Evolutionary conservation across 2,888 invertebrate species (phyloP), one percentile per base, ranked within the genome.

Genomic region (Lithophane ornitopus): DNA sequence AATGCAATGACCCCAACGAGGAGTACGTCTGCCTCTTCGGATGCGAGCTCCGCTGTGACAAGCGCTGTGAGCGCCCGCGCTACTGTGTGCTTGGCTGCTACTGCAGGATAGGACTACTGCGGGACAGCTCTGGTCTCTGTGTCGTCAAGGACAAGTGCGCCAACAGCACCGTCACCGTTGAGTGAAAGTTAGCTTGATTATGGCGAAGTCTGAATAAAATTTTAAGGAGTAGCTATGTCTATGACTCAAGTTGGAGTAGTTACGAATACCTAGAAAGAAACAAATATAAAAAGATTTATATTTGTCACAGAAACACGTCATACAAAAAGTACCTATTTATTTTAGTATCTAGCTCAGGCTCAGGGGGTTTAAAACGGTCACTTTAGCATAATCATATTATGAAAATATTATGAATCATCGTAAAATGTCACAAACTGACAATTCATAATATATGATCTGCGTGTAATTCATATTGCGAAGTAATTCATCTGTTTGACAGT

Each of bases 21-120:
- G 93, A 93, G 58, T 95, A 90, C 82, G 89, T 90, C 0, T 95
- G 95, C 81, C 89, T 91, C 0, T 94, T 93, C 78, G 94, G 94
- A 0, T 95, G 95, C 52, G 94, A 94, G 74, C 86, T 87, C 0
- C 87, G 89, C 0, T 94, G 95, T 76, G 89, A 89, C 52, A 28
- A 68, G 2, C 76, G 68, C 0, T 94, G 93, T 66, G 46, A 74
- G 34, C 88, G 92, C n/a, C 85, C 92, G 19, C 87, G 89, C 2
- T 89, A 91, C 22, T 95, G 95, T 74, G 76, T 84, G 6, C 91
- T 94, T 11, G 94, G 94, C 52, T 94, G 95, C 76, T 92, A 93
- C 77, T 95, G 95, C 86, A 90, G 85, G 41, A 80, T 89, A 2
- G 94, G 94, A 0, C 77, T 93, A 2, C 77, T 91, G 3, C 88